Evolutionary conservation across 2,888 invertebrate genomes (phyloP).

Genomic region (Epirrhoe alternata): DNA sequence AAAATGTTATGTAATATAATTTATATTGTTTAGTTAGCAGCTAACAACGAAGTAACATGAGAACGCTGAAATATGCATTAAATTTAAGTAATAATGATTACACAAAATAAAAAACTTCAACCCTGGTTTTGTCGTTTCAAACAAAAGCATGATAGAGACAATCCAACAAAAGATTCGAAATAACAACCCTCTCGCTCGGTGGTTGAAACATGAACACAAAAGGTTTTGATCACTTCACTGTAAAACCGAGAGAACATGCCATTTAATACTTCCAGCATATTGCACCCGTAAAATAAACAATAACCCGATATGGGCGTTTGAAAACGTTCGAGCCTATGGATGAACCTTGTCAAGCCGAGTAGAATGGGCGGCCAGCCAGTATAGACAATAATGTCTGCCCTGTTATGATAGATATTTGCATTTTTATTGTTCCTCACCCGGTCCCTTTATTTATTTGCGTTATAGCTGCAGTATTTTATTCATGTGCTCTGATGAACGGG

Average conservation of each 20-base stretch:
- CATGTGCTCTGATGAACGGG: conserved; percentile 21
- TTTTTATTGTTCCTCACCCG: conserved; percentile 66
- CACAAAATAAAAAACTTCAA: no score
- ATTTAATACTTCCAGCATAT: conserved; percentile 30
- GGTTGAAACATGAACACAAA: conserved; percentile 25
- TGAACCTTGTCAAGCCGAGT: conserved; percentile 54
- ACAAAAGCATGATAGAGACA: neutral
- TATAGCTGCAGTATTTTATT: conserved; percentile 35
- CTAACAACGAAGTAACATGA: no score
- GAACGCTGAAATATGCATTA: no score
- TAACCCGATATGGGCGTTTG: conserved; percentile 54
- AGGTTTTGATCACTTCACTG: conserved; percentile 18
- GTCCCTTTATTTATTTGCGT: conserved; percentile 54
- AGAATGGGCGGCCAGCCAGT: conserved; percentile 67
- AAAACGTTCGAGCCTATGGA: conserved; percentile 45
- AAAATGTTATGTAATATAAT: no score
- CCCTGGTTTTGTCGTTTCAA: neutral
- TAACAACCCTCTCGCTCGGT: neutral
- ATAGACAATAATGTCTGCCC: conserved; percentile 68
- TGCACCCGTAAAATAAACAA: conserved; percentile 49
- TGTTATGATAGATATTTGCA: conserved; percentile 72
- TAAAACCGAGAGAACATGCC: conserved; percentile 30
- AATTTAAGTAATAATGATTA: no score
- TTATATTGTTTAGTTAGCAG: no score
- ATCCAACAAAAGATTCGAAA: conserved; percentile 4